These are phyloP conservation scores for Salvelinus namaycush DNA, from an alignment of 2,113 vertebrate genomes.

Conservation along the genomic window DNA sequence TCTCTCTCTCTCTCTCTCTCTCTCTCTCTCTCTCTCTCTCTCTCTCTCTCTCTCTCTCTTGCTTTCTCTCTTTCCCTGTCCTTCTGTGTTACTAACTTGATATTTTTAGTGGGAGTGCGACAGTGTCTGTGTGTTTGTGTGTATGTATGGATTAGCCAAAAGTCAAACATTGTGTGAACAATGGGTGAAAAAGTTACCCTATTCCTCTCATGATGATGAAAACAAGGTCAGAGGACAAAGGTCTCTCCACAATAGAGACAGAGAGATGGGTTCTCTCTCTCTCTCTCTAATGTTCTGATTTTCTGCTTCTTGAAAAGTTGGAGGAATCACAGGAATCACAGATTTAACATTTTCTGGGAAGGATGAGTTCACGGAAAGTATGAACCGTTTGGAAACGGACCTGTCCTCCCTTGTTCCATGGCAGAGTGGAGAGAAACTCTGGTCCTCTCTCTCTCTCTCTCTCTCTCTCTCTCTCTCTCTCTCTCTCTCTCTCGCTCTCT, in stretches of 20 bases:
- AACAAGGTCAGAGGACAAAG: no score
- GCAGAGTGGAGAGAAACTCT: background rate
- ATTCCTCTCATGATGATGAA: no score
- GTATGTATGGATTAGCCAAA: background rate
- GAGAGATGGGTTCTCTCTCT: background rate
- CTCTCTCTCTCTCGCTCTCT: constrained; percentile 10
- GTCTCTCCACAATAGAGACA: background rate
- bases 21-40: background rate
- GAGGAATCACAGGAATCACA: constrained; percentile 44
- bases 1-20: background rate
- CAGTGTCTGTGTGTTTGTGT: background rate
- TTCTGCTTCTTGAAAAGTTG: constrained; percentile 34
- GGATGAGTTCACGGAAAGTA: constrained; percentile 66
- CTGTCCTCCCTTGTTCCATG: constrained; percentile 38
- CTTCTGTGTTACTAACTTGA: background rate
- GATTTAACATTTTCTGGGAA: constrained; percentile 56
- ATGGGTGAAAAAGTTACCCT: background rate
- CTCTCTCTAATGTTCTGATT: constrained; percentile 17
- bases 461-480: background rate
- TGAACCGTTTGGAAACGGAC: constrained; percentile 63
- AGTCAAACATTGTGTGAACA: constrained; percentile 25
- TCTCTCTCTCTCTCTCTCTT: background rate
- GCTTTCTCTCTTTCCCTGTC: background rate
- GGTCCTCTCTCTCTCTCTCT: no score
- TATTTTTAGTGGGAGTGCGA: background rate